Conservation (phyloP, 1,140 invertebrate species). For the Aphaenogaster ashmeadi region DNA sequence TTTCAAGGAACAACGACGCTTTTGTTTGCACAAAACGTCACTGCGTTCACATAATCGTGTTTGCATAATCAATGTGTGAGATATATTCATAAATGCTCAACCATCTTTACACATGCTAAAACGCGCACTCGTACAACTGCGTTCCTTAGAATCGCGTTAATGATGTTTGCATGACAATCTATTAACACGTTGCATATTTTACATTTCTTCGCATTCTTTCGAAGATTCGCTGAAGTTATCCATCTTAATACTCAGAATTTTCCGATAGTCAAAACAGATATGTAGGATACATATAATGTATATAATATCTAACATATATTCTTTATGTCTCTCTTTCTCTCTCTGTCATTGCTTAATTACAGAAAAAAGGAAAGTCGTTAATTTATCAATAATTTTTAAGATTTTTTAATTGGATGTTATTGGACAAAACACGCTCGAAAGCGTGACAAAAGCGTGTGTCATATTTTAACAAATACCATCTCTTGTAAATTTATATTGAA, state of each 20-base stretch:
- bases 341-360: not conserved
- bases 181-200: not conserved
- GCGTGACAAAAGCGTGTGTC: not conserved
- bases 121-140: not conserved
- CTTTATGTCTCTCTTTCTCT: not conserved
- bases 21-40: slow-evolving; percentile 13
- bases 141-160: slow-evolving; percentile 16
- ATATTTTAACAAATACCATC: slow-evolving; percentile 3
- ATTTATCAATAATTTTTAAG: not conserved
- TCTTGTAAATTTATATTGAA: not conserved
- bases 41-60: not conserved
- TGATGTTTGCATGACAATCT: not conserved
- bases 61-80: not conserved
- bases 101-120: slow-evolving; percentile 11
- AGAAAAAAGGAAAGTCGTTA: not conserved
- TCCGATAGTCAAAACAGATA: not conserved
- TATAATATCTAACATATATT: not conserved
- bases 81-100: slow-evolving; percentile 8
- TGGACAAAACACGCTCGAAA: not conserved
- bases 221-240: not conserved
- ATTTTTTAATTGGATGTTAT: not conserved
- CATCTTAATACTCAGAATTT: not conserved
- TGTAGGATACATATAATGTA: not conserved
- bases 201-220: not conserved
- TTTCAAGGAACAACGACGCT: slow-evolving; percentile 15